These are phyloP conservation scores for Strigops habroptila DNA, from an alignment of 2,113 vertebrate genomes.

Conservation along the genomic window DNA sequence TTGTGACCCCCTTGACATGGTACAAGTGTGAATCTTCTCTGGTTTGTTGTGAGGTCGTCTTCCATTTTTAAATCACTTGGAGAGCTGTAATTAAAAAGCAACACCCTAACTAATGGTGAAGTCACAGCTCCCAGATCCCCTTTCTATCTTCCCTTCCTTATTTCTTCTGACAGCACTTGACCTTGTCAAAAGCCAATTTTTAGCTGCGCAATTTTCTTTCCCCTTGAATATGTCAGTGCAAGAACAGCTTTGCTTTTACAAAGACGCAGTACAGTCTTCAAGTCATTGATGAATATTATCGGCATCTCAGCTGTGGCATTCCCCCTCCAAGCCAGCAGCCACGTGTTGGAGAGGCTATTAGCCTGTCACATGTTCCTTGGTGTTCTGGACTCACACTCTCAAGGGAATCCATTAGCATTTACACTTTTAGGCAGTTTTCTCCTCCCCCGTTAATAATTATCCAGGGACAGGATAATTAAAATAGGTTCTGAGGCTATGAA, in stretches of 20 bases:
- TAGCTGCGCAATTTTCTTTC: neutral
- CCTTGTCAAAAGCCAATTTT: neutral
- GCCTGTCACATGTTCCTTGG: neutral
- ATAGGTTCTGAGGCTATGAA: conserved; percentile 35
- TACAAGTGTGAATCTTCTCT: neutral
- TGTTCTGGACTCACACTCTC: neutral
- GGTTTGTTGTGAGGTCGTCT: neutral
- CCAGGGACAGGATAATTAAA: conserved; percentile 55
- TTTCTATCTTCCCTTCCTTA: neutral
- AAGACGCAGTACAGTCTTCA: neutral
- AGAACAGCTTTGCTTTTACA: neutral
- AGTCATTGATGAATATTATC: neutral
- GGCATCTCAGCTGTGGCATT: neutral
- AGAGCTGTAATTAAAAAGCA: neutral
- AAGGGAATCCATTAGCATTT: conserved; percentile 46
- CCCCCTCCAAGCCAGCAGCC: neutral
- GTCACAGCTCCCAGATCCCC: neutral
- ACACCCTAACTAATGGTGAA: neutral
- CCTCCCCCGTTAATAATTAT: conserved; percentile 5
- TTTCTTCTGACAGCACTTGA: neutral
- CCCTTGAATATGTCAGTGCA: neutral
- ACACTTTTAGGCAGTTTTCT: neutral
- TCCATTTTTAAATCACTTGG: neutral
- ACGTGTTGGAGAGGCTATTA: neutral
- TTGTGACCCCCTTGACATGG: neutral